Evolutionary conservation across 2,113 vertebrate species (phyloP), one percentile per base, ranked within the genome.

Genomic region (Tapirus terrestris): DNA sequence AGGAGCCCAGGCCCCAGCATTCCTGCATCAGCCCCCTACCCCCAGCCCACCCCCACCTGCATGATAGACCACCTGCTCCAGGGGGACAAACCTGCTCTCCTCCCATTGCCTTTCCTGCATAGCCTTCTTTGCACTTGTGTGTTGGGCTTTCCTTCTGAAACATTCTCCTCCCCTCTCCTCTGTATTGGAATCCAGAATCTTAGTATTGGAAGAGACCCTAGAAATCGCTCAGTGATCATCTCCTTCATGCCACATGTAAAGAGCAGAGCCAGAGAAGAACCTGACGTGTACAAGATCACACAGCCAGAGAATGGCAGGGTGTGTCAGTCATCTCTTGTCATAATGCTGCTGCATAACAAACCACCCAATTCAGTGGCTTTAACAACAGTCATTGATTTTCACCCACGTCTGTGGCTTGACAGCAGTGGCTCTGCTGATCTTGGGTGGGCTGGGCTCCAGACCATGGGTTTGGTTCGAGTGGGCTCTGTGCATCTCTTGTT

Each of bases 281-380:
- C 1, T 45, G 58, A 16, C 29, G 10, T 43, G 20, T 4, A n/a
- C 48, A 51, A 43, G 72, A 51, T 63, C 70, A 18, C 29, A 83
- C 2, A 21, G 16, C n/a, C 20, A 60, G 39, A 79, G 58, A 39
- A 53, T 23, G 1, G 31, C 6, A 33, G 18, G 21, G 13, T 1
- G 12, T 16, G 13, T 27, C 43, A 11, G n/a, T 56, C 33, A 61
- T 2, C 63, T 43, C 2, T 29, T 45, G 29, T 75, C n/a, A 3
- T 16, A 45, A n/a, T 1, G 2, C 7, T 0, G 21, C 65, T 23
- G 6, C 39, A 2, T 27, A 51, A 86, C 1, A 25, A 51, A 17
- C 25, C 36, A 33, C 65, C 31, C n/a, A 33, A 31, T 11, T 36
- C 25, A 1, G 16, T 61, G 27, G 25, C 45, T 85, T 14, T 31